Percentiles rank a stretch among this genome's conserved stretches.
Evolutionary conservation across 2,888 invertebrate genomes (phyloP).

Genomic region (Amiota minor): DNA sequence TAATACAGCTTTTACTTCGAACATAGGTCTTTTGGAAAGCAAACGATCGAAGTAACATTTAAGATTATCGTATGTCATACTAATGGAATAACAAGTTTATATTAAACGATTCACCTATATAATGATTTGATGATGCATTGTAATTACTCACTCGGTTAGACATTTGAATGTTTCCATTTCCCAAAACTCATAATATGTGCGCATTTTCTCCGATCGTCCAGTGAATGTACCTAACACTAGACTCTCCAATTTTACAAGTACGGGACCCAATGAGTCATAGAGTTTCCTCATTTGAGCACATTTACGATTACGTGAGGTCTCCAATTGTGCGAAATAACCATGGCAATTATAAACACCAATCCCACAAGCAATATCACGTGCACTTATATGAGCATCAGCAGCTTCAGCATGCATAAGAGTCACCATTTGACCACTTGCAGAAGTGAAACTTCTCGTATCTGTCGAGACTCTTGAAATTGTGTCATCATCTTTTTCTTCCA

Average conservation of each 20-base stretch:
- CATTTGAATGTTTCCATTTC: conserved; percentile 84
- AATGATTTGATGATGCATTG: neutral
- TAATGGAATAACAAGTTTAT: conserved; percentile 52
- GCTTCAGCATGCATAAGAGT: conserved; percentile 39
- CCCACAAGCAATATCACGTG: conserved; percentile 52
- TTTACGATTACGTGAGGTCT: conserved; percentile 80
- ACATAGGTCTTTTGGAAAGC: conserved; percentile 77
- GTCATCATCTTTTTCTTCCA: neutral
- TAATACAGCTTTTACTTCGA: conserved; percentile 85
- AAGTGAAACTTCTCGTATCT: conserved; percentile 12
- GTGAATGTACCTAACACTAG: conserved; percentile 86
- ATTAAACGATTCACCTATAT: neutral
- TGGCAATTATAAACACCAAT: conserved; percentile 60
- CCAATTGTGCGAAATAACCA: conserved; percentile 81
- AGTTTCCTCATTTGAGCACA: conserved; percentile 80
- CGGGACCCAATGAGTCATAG: conserved; percentile 87
- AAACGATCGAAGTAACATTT: conserved; percentile 79
- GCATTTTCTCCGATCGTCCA: conserved; percentile 83
- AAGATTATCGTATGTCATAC: conserved; percentile 82
- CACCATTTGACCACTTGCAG: conserved; percentile 44
- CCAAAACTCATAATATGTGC: conserved; percentile 85
- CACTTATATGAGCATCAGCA: conserved; percentile 25
- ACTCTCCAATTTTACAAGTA: conserved; percentile 89
- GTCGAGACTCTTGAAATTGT: accelerated
- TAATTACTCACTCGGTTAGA: conserved; percentile 75